Evolutionary conservation across 2,797 vertebrate genomes (phyloP).

Genomic region (Lutra lutra): DNA sequence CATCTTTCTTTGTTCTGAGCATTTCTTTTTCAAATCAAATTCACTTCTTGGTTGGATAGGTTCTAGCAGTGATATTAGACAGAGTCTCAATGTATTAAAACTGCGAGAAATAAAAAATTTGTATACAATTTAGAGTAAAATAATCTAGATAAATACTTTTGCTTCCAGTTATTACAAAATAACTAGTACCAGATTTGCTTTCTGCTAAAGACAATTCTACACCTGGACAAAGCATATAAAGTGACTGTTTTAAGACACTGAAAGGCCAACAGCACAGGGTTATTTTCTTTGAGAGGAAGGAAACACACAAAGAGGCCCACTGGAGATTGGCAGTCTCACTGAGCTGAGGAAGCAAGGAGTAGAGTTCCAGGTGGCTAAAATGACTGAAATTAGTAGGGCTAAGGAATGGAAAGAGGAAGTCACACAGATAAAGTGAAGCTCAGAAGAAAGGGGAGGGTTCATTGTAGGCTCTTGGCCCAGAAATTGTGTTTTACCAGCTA

Average conservation of each 20-base stretch:
- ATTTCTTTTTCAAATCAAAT: constrained; percentile 39
- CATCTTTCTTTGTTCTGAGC: background rate
- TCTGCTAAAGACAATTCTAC: constrained; percentile 52
- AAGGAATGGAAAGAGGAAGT: background rate
- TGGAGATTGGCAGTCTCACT: background rate
- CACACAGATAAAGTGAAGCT: background rate
- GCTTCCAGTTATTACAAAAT: background rate
- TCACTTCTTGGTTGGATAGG: background rate
- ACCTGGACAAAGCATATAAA: background rate
- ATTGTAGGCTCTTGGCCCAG: background rate
- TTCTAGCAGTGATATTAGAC: background rate
- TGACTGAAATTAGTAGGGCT: background rate
- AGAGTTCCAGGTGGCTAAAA: background rate
- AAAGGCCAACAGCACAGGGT: background rate
- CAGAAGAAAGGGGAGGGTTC: background rate
- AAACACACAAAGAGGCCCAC: background rate
- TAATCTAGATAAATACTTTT: background rate
- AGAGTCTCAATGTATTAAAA: background rate
- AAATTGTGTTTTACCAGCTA: background rate
- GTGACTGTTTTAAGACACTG: background rate
- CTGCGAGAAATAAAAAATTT: background rate
- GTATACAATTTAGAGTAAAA: background rate
- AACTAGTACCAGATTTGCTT: constrained; percentile 9
- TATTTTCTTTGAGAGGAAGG: background rate
- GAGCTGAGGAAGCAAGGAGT: background rate